Evolutionary conservation across 1,140 invertebrate genomes (phyloP), one percentile per base, ranked within the genome.

Genomic region (Aleiodes sp.): DNA sequence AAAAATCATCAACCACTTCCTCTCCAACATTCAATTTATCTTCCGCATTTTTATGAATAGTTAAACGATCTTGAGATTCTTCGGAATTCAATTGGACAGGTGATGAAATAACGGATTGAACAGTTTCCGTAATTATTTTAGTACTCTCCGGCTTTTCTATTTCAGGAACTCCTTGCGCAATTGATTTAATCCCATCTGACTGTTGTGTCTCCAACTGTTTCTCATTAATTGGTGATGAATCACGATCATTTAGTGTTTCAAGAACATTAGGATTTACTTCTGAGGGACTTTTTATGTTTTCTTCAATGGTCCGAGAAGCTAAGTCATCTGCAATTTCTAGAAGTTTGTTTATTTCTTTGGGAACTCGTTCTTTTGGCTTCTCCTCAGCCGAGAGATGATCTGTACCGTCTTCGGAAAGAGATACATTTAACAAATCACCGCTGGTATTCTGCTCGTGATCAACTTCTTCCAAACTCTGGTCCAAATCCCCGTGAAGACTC

Each of bases 401-500:
- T 4, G 68, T 0, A 0, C 68, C 76, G 26, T 86, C 80, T 2
- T 82, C 76, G 0, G 79, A 84, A 0, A 82, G 59, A 0, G 76
- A 76, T 19, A 79, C 77, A 52, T 84, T 83, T 24, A 84, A 37
- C 8, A 80, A 39, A 75, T 83, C 82, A 3, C 76, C 80, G 28
- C 80, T 84, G 0, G 80, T 84, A 35, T 84, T 83, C 52, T 82
- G 78, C 9, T 83, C 79, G 0, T 77, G 73, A 37, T 84, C 76
- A 7, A 67, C 8, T 6, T 82, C 82, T 0, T 81, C 80, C 1
- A 70, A 6, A 39, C 79, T 83, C 6, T 16, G 28, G 29, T 74
- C 73, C 6, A 69, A 43, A 19, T 78, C 66, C 1, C 19, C 59
- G 43, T 86, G 79, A 1, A 83, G 71, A 2, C 73, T 78, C 0